phyloP scores from a whole-genome alignment of 2,888 invertebrate genomes.

The Timandra comae region DNA sequence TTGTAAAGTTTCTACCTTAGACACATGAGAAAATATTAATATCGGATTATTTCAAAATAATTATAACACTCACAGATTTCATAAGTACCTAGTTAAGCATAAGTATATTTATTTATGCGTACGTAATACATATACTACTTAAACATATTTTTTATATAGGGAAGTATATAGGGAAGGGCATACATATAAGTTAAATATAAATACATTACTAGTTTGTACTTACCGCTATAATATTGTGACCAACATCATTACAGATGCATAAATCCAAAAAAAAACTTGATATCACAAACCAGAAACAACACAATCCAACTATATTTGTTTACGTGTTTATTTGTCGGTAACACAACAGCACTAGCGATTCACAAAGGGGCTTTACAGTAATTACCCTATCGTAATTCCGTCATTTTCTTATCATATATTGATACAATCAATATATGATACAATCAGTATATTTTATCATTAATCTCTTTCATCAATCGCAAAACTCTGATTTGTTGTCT shows the following conservation, averaged over 20 bases:
- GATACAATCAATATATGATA: conserved; percentile 24
- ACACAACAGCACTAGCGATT: conserved; percentile 24
- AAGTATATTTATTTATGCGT: too few species aligned
- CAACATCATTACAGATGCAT: background rate
- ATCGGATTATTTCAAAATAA: too few species aligned
- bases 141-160: too few species aligned
- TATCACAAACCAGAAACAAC: conserved; percentile 19
- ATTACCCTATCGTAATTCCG: conserved; percentile 33
- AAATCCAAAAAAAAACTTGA: background rate
- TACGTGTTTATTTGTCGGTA: conserved; percentile 18
- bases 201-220: too few species aligned
- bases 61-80: too few species aligned
- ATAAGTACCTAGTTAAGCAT: too few species aligned
- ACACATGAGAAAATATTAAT: too few species aligned
- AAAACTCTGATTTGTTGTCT: conserved; percentile 32
- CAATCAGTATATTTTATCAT: conserved; percentile 29
- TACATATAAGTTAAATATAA: too few species aligned
- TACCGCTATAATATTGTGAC: too few species aligned
- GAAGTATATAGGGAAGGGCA: too few species aligned
- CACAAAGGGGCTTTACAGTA: conserved; percentile 23
- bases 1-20: too few species aligned
- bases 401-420: conserved; percentile 33
- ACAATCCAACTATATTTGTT: conserved; percentile 1
- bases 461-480: conserved; percentile 30
- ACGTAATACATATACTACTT: too few species aligned